Percentiles rank a stretch among this genome's conserved stretches.
Evolutionary conservation across 2,113 vertebrate species (phyloP).

Genomic region (Psammodynastes pulverulentus): DNA sequence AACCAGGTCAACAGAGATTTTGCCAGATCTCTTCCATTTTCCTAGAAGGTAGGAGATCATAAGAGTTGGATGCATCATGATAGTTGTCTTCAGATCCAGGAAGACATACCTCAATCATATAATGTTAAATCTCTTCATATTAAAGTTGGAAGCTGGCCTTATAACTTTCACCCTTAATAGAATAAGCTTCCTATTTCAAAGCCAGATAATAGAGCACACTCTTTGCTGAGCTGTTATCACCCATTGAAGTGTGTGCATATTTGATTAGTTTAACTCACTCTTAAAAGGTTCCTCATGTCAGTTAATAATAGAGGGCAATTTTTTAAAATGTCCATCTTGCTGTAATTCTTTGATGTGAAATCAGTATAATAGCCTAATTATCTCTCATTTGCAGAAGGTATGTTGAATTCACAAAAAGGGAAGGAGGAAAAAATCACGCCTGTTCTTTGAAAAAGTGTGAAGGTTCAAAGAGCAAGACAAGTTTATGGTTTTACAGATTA

Average conservation of each 20-base stretch:
- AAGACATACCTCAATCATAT: not conserved
- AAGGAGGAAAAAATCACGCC: not conserved
- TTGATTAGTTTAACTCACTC: not conserved
- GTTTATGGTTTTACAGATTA: not conserved
- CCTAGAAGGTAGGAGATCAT: not conserved
- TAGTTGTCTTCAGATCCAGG: not conserved
- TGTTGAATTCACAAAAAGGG: slow-evolving; percentile 20
- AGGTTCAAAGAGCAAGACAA: not conserved
- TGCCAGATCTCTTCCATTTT: not conserved
- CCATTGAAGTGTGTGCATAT: not conserved
- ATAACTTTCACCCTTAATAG: slow-evolving; percentile 21
- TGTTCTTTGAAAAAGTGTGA: not conserved
- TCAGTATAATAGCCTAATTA: slow-evolving; percentile 31
- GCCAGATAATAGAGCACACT: not conserved
- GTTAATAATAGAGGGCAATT: slow-evolving; percentile 15
- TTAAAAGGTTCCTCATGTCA: slow-evolving; percentile 3
- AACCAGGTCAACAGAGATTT: not conserved
- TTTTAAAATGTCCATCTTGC: slow-evolving; percentile 32
- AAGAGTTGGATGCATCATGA: not conserved
- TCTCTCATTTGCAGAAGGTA: slow-evolving; percentile 7
- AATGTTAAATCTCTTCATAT: slow-evolving; percentile 1
- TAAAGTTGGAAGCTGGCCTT: slow-evolving; percentile 11
- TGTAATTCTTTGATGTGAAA: slow-evolving; percentile 23
- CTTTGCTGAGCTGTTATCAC: not conserved
- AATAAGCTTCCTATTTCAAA: slow-evolving; percentile 37